Conservation (phyloP, 2,797 vertebrate genomes). For the Trachops cirrhosus region DNA sequence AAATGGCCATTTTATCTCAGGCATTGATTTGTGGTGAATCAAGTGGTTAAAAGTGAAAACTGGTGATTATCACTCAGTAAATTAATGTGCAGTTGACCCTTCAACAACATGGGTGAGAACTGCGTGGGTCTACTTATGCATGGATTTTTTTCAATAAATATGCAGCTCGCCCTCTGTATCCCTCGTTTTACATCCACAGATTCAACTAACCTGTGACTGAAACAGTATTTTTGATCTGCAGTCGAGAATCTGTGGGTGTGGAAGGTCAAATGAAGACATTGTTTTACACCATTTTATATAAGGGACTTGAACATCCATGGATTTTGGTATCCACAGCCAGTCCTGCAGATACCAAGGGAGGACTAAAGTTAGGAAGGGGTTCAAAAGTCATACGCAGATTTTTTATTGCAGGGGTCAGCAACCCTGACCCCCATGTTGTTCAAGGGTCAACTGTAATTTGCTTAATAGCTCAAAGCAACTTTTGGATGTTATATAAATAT, state of each 20-base stretch:
- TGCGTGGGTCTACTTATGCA: not conserved
- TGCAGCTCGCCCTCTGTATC: not conserved
- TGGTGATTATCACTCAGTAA: not conserved
- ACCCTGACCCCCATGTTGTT: not conserved
- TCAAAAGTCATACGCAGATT: not conserved
- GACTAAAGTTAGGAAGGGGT: not conserved
- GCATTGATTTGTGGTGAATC: not conserved
- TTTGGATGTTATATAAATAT: not conserved
- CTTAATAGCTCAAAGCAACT: not conserved
- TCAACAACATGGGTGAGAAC: not conserved
- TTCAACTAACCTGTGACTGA: not conserved
- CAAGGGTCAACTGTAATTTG: not conserved
- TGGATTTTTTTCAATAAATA: not conserved
- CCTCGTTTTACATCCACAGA: not conserved
- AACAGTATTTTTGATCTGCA: not conserved
- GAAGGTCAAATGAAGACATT: not conserved
- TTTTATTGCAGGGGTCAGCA: not conserved
- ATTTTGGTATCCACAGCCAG: not conserved
- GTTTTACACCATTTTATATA: not conserved
- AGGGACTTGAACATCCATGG: not conserved
- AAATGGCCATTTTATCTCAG: not conserved
- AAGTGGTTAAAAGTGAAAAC: not conserved
- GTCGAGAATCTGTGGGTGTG: not conserved
- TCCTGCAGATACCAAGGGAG: not conserved
- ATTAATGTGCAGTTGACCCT: not conserved